Evolutionary conservation across 2,797 vertebrate genomes (phyloP).

Genomic region (Gambusia yucatana): DNA sequence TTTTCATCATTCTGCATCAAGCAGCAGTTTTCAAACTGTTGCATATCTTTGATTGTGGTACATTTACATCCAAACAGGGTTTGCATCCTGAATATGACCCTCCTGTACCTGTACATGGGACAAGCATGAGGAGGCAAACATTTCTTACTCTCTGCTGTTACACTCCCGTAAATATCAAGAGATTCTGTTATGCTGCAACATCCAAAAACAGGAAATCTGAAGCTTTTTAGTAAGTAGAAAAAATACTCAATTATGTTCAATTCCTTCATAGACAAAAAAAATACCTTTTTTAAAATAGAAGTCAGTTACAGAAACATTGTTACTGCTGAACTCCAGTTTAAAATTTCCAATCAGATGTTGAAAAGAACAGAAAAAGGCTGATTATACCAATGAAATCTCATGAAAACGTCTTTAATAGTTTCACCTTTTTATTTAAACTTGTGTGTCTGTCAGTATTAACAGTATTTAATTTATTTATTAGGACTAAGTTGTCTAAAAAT

Average conservation of each 20-base stretch:
- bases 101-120: neutral
- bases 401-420: neutral
- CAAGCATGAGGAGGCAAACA: neutral
- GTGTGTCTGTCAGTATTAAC: neutral
- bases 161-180: neutral
- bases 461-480: neutral
- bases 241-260: neutral
- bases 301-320: neutral
- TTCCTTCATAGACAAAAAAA: neutral
- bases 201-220: neutral
- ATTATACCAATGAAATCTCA: neutral
- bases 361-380: neutral
- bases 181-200: neutral
- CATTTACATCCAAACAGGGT: neutral
- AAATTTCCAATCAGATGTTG: neutral
- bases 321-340: neutral
- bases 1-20: neutral
- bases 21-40: neutral
- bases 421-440: neutral
- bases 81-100: neutral
- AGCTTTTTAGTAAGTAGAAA: neutral
- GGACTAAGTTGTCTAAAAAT: neutral
- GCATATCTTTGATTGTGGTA: neutral
- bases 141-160: neutral
- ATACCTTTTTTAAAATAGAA: neutral